Evolutionary conservation across 2,797 vertebrate genomes (phyloP).

Genomic region (Ptychadena robeensis): DNA sequence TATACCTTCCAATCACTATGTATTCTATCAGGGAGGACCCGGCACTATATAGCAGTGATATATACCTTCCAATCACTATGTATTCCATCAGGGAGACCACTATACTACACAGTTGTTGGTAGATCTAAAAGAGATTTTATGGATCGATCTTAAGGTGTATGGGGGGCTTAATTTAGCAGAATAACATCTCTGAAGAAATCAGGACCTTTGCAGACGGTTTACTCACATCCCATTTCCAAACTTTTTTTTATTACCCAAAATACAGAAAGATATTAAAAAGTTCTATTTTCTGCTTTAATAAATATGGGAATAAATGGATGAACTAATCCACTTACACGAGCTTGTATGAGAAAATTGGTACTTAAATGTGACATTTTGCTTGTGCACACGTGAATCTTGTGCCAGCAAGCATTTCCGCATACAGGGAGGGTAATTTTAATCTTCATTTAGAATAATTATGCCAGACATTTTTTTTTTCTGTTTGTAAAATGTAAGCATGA

Average conservation of each 20-base stretch:
- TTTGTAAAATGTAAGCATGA: slow-evolving; percentile 40
- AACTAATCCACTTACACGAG: slow-evolving; percentile 16
- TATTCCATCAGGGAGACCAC: too few species aligned
- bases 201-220: neutral
- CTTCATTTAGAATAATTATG: slow-evolving; percentile 45
- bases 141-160: too few species aligned
- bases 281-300: neutral
- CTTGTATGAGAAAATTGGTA: slow-evolving; percentile 40
- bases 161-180: too few species aligned
- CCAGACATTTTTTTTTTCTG: slow-evolving; percentile 18
- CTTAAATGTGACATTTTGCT: slow-evolving; percentile 45
- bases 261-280: neutral
- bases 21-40: too few species aligned
- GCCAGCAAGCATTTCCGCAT: slow-evolving; percentile 23
- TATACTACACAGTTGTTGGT: too few species aligned
- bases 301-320: neutral
- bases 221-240: neutral
- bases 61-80: too few species aligned
- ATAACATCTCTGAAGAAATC: neutral
- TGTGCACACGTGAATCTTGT: slow-evolving; percentile 14
- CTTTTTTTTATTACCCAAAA: neutral
- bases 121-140: too few species aligned
- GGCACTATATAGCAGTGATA: too few species aligned
- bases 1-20: too few species aligned
- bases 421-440: slow-evolving; percentile 31